Conservation (phyloP, 2,888 invertebrate species). For the Leucoma salicis region DNA sequence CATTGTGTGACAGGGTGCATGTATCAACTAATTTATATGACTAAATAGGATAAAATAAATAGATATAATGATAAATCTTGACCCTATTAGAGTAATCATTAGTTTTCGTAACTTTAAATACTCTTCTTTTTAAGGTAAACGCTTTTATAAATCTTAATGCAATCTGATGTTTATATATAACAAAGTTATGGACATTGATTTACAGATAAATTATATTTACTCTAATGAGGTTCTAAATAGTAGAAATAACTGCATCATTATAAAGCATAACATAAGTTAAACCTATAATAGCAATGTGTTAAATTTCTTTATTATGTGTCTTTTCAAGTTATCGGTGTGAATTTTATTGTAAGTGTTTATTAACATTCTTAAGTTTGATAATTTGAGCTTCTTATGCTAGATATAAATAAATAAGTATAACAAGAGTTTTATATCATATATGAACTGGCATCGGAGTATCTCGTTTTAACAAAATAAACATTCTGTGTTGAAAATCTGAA, state of each 20-base stretch:
- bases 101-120: neutral
- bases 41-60: slow-evolving; percentile 38
- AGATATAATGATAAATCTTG: slow-evolving; percentile 28
- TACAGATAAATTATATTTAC: slow-evolving; percentile 12
- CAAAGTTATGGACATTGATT: too few relatives aligned
- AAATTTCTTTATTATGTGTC: slow-evolving; percentile 31
- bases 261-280: slow-evolving; percentile 34
- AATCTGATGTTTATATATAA: too few relatives aligned
- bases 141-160: too few relatives aligned
- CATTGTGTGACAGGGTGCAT: slow-evolving; percentile 81
- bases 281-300: slow-evolving; percentile 29
- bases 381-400: too few relatives aligned
- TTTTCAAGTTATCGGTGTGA: slow-evolving; percentile 35
- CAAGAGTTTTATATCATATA: neutral
- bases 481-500: too few relatives aligned
- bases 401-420: slow-evolving; percentile 8
- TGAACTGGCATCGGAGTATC: slow-evolving; percentile 31
- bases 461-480: too few relatives aligned
- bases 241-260: slow-evolving; percentile 39
- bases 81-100: slow-evolving; percentile 22
- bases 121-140: too few relatives aligned
- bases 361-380: too few relatives aligned
- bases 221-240: slow-evolving; percentile 26
- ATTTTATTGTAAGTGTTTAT: slow-evolving; percentile 35
- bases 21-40: slow-evolving; percentile 60